Evolutionary conservation across 2,797 vertebrate genomes (phyloP).

Genomic region (Clarias laeviceps): DNA sequence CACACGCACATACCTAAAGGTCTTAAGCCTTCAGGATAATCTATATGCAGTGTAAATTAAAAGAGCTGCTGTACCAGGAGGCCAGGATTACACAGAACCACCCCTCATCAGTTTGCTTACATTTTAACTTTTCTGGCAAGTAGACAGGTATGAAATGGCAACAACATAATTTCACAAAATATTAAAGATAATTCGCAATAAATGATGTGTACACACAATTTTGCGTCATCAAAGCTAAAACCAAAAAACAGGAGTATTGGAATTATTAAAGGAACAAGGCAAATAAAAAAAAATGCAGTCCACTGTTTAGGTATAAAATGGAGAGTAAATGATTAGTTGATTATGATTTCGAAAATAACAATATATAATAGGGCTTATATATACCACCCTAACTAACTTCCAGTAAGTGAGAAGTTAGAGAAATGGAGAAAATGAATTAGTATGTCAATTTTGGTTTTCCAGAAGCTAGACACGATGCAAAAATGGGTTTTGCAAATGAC

Average conservation of each 20-base stretch:
- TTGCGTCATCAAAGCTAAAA: not conserved
- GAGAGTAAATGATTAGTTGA: not conserved
- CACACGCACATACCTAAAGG: too few species aligned
- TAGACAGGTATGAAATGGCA: not conserved
- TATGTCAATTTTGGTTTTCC: not conserved
- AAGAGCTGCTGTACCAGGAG: not conserved
- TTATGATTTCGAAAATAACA: not conserved
- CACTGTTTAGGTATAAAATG: not conserved
- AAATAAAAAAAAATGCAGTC: not conserved
- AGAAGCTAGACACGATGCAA: not conserved
- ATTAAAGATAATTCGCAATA: not conserved
- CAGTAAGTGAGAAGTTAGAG: too few species aligned
- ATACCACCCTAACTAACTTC: not conserved
- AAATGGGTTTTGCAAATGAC: not conserved
- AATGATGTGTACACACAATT: not conserved
- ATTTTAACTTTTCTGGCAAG: not conserved
- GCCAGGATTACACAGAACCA: not conserved
- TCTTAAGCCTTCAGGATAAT: not conserved
- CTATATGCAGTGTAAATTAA: slow-evolving; percentile 4
- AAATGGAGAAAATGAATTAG: not conserved
- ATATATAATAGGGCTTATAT: not conserved
- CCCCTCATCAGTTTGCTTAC: not conserved
- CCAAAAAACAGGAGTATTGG: not conserved
- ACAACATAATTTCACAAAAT: not conserved
- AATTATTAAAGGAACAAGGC: not conserved